These are phyloP conservation scores for Dascillus cervinus DNA, from an alignment of 2,888 invertebrate species.

Conservation along the genomic window DNA sequence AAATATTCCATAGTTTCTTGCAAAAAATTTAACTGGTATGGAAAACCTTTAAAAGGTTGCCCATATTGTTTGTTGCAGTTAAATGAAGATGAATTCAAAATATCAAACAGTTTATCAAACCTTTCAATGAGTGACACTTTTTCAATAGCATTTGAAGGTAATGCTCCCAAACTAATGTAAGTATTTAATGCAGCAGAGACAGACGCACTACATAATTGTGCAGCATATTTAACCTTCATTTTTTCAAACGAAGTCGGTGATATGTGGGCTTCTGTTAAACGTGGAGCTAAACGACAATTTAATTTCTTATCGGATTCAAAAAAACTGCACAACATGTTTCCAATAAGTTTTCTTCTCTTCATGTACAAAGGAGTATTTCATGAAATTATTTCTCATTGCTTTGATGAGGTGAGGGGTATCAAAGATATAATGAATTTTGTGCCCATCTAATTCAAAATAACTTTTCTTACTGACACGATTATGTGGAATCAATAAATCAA, in stretches of 20 bases:
- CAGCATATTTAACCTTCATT: conserved; percentile 19
- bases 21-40: conserved; percentile 17
- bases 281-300: conserved; percentile 13
- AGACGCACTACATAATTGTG: conserved; percentile 19
- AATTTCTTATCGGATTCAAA: conserved; percentile 14
- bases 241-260: conserved; percentile 19
- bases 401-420: too few species aligned
- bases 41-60: too few species aligned
- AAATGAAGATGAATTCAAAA: conserved; percentile 18
- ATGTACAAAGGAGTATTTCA: conserved; percentile 11
- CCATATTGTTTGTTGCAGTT: conserved; percentile 7
- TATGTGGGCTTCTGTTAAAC: conserved; percentile 18
- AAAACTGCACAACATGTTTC: conserved; percentile 15
- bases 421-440: too few species aligned
- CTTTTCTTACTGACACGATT: too few species aligned
- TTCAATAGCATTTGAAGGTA: conserved; percentile 12
- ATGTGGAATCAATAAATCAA: too few species aligned
- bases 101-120: conserved; percentile 22
- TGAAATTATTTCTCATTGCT: conserved; percentile 16
- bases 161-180: conserved; percentile 13
- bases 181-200: conserved; percentile 18
- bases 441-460: too few species aligned
- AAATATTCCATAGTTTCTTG: conserved; percentile 13
- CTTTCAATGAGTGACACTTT: conserved; percentile 16
- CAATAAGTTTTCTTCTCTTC: conserved; percentile 11